Base-by-base conservation (phyloP, 2,797 vertebrate species). In the Ctenopoma multispine region DNA sequence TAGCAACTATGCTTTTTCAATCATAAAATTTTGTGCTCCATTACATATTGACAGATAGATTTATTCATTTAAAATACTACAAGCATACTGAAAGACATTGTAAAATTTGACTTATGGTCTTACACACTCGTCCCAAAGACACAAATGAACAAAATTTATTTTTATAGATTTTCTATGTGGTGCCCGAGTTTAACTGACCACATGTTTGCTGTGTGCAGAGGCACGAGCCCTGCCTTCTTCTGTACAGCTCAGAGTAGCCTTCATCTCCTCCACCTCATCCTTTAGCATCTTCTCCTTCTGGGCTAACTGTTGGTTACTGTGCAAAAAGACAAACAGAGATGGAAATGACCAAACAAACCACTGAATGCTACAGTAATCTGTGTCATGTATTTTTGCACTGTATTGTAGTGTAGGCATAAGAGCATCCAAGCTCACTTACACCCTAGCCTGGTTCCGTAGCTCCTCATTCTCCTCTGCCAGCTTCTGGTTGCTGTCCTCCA, bases 181-280 rank as follows among this genome's bases (percentile, higher is more conserved):
- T 51, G 27, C 17, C 1, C 0, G 44, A 54, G 17, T 59, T 31
- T 38, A 36, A 81, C 95, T 88, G 87, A 98, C 96, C 71, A 96
- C 92, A 43, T 94, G 92, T 71, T 95, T 97, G 81, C 90, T 95
- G 83, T 95, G 95, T 27, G 92, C 90, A 0, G 91, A 75, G 40
- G 90, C 80, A 3, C 87, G 87, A 51, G 92, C 91, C 36, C 92
- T 93, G 60, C 85, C 91, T 79, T 97, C 96, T 88, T 99, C 96
- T 0, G 93, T 94, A 18, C 90, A 77, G 51, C 71, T 94, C 77
- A 97, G 70, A 17, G 84, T 94, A 36, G 58, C 87, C 90, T 97
- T 98, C 89, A 95, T 92, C 85, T 98, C 97, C 84, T 99, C 97
- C 57, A 98, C 92, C 46, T 98, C 96, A 40, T 97, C 96, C 80